Conservation (phyloP, 1,140 invertebrate species). For the Adoxophyes honmai region DNA sequence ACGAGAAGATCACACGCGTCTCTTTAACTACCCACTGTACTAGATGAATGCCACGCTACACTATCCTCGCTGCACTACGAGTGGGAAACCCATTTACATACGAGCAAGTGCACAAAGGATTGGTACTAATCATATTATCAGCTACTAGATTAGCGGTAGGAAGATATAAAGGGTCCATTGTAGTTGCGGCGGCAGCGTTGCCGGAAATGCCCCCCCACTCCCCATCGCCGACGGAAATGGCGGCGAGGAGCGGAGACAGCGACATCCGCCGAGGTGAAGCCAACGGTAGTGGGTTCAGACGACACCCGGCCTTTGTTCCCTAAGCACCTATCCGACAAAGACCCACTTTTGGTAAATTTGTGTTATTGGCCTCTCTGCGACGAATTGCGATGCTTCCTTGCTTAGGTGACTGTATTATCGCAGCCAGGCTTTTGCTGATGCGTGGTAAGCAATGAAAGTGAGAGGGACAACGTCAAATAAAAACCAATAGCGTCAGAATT, state of each 20-base stretch:
- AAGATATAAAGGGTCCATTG: constrained; percentile 68
- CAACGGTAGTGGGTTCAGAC: constrained; percentile 40
- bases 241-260: constrained; percentile 68
- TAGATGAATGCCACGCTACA: too few species aligned
- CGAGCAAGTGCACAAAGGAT: not conserved
- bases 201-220: constrained; percentile 33
- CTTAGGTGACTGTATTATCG: too few species aligned
- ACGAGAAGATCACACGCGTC: too few species aligned
- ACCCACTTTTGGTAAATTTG: constrained; percentile 47
- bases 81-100: not conserved
- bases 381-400: constrained; percentile 24
- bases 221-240: constrained; percentile 48
- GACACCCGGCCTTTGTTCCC: constrained; percentile 44
- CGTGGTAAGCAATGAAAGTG: too few species aligned
- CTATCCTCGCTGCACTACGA: too few species aligned
- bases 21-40: too few species aligned
- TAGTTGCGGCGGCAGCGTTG: constrained; percentile 42
- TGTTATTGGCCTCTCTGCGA: constrained; percentile 30
- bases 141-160: constrained; percentile 62
- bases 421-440: too few species aligned
- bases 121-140: constrained; percentile 58
- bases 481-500: too few species aligned
- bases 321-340: constrained; percentile 35
- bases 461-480: too few species aligned
- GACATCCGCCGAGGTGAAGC: constrained; percentile 58